Conservation (phyloP, 2,797 vertebrate species). For the Lithobates sylvaticus region DNA sequence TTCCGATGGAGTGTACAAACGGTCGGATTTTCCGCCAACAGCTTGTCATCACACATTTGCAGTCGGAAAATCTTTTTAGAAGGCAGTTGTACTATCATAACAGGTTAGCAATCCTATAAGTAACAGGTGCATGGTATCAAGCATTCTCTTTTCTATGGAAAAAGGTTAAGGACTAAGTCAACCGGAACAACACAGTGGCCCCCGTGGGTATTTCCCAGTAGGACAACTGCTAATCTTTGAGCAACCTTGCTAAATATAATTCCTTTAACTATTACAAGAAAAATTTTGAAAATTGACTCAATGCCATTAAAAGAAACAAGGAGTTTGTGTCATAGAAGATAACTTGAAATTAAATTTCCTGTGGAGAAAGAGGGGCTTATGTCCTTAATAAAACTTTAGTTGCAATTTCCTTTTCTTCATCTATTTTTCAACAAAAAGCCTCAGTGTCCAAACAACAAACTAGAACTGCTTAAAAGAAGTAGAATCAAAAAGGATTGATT, state of each 20-base stretch:
- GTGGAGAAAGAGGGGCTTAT: slow-evolving; percentile 52
- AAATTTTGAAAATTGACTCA: neutral
- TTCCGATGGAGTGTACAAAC: too few relatives aligned
- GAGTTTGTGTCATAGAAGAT: slow-evolving; percentile 45
- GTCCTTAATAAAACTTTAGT: slow-evolving; percentile 59
- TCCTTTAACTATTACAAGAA: neutral
- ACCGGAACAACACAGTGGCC: too few relatives aligned
- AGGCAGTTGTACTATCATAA: too few relatives aligned
- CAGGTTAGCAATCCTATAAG: too few relatives aligned
- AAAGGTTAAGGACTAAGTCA: too few relatives aligned
- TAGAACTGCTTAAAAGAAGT: slow-evolving; percentile 33
- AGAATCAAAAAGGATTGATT: neutral
- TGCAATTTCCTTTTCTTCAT: slow-evolving; percentile 58
- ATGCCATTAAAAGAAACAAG: slow-evolving; percentile 19
- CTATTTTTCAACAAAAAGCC: slow-evolving; percentile 42
- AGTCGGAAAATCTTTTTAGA: too few relatives aligned
- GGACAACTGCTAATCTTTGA: too few relatives aligned
- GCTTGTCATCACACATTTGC: too few relatives aligned
- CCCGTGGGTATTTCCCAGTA: too few relatives aligned
- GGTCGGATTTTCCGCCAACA: too few relatives aligned
- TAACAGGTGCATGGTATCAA: too few relatives aligned
- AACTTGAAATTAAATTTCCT: slow-evolving; percentile 58
- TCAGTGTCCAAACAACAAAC: slow-evolving; percentile 30
- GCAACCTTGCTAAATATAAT: neutral
- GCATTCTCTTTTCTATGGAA: too few relatives aligned